phyloP scores from a whole-genome alignment of 2,888 invertebrate species.

The Itoplectis maculator region DNA sequence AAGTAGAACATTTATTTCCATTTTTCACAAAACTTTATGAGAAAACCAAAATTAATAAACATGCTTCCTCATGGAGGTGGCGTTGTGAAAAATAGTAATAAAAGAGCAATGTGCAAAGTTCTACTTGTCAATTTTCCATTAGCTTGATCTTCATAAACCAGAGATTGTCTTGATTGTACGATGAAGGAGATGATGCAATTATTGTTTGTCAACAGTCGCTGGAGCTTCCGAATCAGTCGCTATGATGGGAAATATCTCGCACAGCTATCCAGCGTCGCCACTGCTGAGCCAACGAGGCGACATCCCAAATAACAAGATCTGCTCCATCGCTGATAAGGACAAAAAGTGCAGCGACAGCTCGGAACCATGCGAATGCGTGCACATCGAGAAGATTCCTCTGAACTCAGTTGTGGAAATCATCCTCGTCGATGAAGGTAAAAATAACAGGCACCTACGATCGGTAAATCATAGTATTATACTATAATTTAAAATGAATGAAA shows the following conservation, averaged over 20 bases:
- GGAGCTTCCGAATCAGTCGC: constrained; percentile 88
- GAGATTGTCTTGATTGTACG: no score
- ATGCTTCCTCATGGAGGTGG: no score
- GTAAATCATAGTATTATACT: no score
- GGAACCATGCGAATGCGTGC: constrained; percentile 85
- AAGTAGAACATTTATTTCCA: no score
- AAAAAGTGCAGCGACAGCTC: constrained; percentile 34
- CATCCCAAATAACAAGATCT: constrained; percentile 90
- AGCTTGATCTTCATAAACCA: no score
- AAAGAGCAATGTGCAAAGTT: no score
- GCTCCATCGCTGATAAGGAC: constrained; percentile 91
- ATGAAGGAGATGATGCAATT: background rate
- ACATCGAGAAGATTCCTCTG: constrained; percentile 88
- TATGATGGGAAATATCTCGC: constrained; percentile 93
- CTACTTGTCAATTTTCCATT: no score
- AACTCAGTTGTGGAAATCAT: constrained; percentile 95
- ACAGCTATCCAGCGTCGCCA: constrained; percentile 90
- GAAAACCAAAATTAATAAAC: no score
- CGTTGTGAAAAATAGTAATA: no score
- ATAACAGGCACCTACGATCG: background rate
- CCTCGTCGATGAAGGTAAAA: constrained; percentile 91
- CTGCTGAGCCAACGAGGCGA: constrained; percentile 93
- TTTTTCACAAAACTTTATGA: no score
- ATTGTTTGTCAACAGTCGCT: constrained; percentile 7
- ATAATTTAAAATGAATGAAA: no score